These are phyloP conservation scores for Agriopis aurantiaria DNA, from an alignment of 2,888 invertebrate species.

Conservation along the genomic window DNA sequence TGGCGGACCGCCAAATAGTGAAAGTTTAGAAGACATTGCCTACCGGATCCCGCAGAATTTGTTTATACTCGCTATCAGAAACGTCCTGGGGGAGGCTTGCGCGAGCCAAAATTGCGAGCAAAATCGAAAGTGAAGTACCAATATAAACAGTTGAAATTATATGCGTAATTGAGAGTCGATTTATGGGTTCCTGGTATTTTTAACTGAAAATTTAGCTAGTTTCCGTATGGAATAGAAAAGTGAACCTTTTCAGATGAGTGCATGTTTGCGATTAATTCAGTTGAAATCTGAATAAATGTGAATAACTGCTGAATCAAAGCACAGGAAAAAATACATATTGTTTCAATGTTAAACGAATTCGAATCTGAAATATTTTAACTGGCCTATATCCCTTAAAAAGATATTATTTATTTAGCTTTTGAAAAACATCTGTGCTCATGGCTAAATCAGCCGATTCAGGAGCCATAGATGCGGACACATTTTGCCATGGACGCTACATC, in stretches of 20 bases:
- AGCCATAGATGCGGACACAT: too few species aligned
- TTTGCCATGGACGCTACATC: too few species aligned
- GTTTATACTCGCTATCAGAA: slow-evolving; percentile 68
- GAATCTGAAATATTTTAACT: not conserved
- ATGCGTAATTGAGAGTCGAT: slow-evolving; percentile 51
- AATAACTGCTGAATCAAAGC: not conserved
- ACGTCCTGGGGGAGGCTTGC: slow-evolving; percentile 47
- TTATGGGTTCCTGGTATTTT: slow-evolving; percentile 21
- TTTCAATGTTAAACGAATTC: not conserved
- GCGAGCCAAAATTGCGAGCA: slow-evolving; percentile 66
- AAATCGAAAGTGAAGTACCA: slow-evolving; percentile 74
- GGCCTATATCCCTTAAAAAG: too few species aligned
- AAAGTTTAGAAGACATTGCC: slow-evolving; percentile 81
- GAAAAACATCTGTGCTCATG: too few species aligned
- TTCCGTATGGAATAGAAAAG: not conserved
- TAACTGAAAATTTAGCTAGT: slow-evolving; percentile 3
- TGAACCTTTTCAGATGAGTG: not conserved
- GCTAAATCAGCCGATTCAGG: too few species aligned
- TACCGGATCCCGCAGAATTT: slow-evolving; percentile 64
- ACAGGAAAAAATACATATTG: not conserved
- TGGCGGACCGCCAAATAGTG: slow-evolving; percentile 77
- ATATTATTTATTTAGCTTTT: too few species aligned
- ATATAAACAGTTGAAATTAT: slow-evolving; percentile 73
- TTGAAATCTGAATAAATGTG: slow-evolving; percentile 2
- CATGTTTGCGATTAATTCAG: slow-evolving; percentile 13